Evolutionary conservation across 2,888 invertebrate genomes (phyloP).

Genomic region (Eucera pruinosa): DNA sequence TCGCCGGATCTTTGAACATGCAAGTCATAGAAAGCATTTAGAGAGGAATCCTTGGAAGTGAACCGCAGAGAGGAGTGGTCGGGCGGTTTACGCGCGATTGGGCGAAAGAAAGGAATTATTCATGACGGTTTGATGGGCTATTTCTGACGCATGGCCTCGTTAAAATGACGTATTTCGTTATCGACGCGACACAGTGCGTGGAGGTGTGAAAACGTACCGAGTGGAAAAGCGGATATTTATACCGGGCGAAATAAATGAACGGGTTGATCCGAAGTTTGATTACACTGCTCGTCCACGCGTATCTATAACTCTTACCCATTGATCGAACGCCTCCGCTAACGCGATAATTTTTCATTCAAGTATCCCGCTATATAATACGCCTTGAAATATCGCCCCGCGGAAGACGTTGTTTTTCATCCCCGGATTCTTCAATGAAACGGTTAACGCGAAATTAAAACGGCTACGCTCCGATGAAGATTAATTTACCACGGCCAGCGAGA

Average conservation of each 20-base stretch:
- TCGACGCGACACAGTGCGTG: constrained; percentile 45
- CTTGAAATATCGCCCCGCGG: neutral
- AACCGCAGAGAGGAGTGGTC: neutral
- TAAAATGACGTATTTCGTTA: constrained; percentile 62
- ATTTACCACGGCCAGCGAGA: neutral
- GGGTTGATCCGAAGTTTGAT: constrained; percentile 37
- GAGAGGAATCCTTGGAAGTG: constrained; percentile 13
- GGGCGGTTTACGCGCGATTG: constrained; percentile 41
- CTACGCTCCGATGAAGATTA: neutral
- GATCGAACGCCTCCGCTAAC: neutral
- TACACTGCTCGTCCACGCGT: constrained; percentile 25
- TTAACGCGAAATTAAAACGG: neutral
- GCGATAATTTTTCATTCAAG: constrained; percentile 31
- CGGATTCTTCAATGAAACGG: neutral
- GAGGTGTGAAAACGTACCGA: constrained; percentile 43
- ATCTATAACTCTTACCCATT: constrained; percentile 13
- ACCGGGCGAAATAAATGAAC: constrained; percentile 44
- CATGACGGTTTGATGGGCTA: constrained; percentile 48
- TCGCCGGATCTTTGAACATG: neutral
- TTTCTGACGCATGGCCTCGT: constrained; percentile 52
- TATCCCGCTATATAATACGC: neutral
- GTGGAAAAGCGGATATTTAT: constrained; percentile 41
- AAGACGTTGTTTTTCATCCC: neutral
- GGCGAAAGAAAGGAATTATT: constrained; percentile 62
- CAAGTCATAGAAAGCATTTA: constrained; percentile 5